A percentile compares a stretch with the other conserved stretches of the same genome.
Evolutionary conservation across 1,140 invertebrate genomes (phyloP).

Genomic region (Holcopasites calliopsidis): DNA sequence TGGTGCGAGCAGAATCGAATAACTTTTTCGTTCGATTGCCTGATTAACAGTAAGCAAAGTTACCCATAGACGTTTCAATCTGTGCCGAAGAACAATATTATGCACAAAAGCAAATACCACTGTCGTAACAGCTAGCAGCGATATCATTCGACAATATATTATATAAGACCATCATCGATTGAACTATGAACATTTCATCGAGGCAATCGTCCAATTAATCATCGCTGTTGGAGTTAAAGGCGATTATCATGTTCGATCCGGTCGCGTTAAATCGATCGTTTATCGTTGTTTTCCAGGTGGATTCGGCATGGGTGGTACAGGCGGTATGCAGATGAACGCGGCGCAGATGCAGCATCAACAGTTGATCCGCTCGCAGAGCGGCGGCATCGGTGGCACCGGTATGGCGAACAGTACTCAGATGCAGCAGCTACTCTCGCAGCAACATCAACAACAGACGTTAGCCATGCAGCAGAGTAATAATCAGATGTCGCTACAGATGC

Average conservation of each 20-base stretch:
- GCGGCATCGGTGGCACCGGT: slow-evolving; percentile 70
- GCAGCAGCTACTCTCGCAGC: slow-evolving; percentile 81
- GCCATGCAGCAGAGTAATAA: slow-evolving; percentile 82
- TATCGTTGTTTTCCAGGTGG: slow-evolving; percentile 65
- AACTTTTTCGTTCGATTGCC: too few relatives aligned
- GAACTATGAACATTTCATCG: too few relatives aligned
- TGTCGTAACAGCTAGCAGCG: too few relatives aligned
- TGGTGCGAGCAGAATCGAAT: too few relatives aligned
- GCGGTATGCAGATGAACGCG: slow-evolving; percentile 81
- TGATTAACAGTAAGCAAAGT: too few relatives aligned
- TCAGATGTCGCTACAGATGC: slow-evolving; percentile 80
- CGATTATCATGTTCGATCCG: background rate
- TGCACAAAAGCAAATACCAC: too few relatives aligned
- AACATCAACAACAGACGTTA: slow-evolving; percentile 82
- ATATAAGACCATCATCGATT: too few relatives aligned
- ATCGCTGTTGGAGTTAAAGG: background rate
- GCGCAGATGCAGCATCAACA: slow-evolving; percentile 81
- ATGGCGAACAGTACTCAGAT: slow-evolving; percentile 76
- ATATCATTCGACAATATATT: too few relatives aligned
- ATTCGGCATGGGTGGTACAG: slow-evolving; percentile 75
- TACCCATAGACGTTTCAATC: too few relatives aligned
- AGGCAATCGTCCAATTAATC: background rate
- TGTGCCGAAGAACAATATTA: too few relatives aligned
- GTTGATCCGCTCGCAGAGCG: slow-evolving; percentile 75
- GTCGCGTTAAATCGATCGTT: slow-evolving; percentile 1